Percentiles rank a stretch among this genome's conserved stretches.
These are phyloP conservation scores for Cydia strobilella DNA, from an alignment of 1,140 invertebrate genomes.

Conservation along the genomic window DNA sequence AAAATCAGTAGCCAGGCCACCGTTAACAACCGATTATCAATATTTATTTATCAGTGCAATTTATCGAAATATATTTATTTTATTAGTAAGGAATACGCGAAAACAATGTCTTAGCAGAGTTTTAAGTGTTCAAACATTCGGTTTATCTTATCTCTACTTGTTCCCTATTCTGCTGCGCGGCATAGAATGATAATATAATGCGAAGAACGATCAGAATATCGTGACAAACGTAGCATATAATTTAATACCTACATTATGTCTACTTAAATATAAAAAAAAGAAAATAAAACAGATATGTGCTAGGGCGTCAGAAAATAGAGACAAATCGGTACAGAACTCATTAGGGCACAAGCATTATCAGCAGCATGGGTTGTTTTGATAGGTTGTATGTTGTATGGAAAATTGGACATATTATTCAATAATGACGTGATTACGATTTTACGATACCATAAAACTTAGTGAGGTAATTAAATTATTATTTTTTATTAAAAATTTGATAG, in stretches of 20 bases:
- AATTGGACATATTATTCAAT: too few species aligned
- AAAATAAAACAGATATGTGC: too few species aligned
- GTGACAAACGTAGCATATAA: not conserved
- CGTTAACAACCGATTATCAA: slow-evolving; percentile 16
- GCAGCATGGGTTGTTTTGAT: too few species aligned
- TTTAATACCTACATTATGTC: not conserved
- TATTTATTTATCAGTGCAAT: slow-evolving; percentile 16
- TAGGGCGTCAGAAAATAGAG: too few species aligned
- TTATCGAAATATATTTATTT: slow-evolving; percentile 23
- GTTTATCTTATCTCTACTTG: slow-evolving; percentile 28
- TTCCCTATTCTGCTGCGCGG: slow-evolving; percentile 20
- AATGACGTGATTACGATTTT: too few species aligned
- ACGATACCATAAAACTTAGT: too few species aligned
- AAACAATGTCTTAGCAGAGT: slow-evolving; percentile 3
- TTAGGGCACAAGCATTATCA: too few species aligned
- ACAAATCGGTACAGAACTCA: too few species aligned
- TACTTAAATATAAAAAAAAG: too few species aligned
- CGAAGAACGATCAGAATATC: not conserved
- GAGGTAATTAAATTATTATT: too few species aligned
- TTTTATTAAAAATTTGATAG: too few species aligned
- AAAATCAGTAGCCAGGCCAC: slow-evolving; percentile 15
- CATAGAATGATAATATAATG: slow-evolving; percentile 21
- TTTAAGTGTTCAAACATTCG: slow-evolving; percentile 16
- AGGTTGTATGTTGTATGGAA: too few species aligned
- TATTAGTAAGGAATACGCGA: not conserved